Evolutionary conservation across 1,140 invertebrate genomes (phyloP).

Genomic region (Eumaeus atala): DNA sequence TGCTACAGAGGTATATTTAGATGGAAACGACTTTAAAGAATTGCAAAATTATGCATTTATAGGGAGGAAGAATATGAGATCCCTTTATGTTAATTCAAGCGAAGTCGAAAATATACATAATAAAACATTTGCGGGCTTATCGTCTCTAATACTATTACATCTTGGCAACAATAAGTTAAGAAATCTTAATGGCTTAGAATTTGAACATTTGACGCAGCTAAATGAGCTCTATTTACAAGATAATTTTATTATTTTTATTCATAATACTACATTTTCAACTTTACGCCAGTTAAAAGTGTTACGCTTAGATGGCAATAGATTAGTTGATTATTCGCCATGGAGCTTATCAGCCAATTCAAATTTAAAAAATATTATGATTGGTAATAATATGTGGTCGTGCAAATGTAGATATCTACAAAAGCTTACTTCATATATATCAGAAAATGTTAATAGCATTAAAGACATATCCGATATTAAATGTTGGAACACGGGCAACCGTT

Average conservation of each 20-base stretch:
- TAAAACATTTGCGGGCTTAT: constrained; percentile 92
- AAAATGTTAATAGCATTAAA: constrained; percentile 84
- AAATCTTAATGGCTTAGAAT: constrained; percentile 90
- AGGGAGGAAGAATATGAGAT: constrained; percentile 90
- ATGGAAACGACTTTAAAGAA: constrained; percentile 90
- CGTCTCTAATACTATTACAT: constrained; percentile 86
- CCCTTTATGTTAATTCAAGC: constrained; percentile 90
- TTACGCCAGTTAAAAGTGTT: constrained; percentile 86
- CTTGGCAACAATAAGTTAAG: constrained; percentile 89
- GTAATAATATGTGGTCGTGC: constrained; percentile 91
- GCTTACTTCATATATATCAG: constrained; percentile 86
- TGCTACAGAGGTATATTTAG: constrained; percentile 92
- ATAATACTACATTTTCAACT: constrained; percentile 85
- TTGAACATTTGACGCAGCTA: constrained; percentile 87
- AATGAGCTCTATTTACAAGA: constrained; percentile 91
- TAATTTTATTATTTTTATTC: constrained; percentile 85
- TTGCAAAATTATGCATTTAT: constrained; percentile 94
- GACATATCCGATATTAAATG: constrained; percentile 86
- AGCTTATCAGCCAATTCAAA: constrained; percentile 81
- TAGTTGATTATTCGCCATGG: constrained; percentile 89
- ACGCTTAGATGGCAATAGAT: constrained; percentile 87
- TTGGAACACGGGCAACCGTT: constrained; percentile 79
- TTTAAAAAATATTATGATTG: constrained; percentile 81
- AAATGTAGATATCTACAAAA: constrained; percentile 92
- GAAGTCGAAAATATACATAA: constrained; percentile 91